These are phyloP conservation scores for Andrena praecox DNA, from an alignment of 2,888 invertebrate genomes.

Conservation along the genomic window DNA sequence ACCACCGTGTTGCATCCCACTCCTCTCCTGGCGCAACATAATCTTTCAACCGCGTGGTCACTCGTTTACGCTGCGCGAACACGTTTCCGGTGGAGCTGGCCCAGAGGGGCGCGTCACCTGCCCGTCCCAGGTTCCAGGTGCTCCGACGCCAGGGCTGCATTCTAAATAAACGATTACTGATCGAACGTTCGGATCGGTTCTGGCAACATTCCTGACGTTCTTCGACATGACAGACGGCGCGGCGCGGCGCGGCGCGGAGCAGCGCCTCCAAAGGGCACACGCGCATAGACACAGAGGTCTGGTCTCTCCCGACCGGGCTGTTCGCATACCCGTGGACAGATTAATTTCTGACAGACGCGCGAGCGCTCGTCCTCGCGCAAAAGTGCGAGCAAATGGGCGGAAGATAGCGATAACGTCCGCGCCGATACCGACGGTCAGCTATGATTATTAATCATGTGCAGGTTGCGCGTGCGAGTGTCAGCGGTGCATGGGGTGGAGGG, in stretches of 20 bases:
- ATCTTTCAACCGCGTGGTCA: constrained; percentile 39
- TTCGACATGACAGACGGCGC: too few relatives aligned
- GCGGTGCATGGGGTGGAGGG: constrained; percentile 70
- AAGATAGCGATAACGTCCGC: constrained; percentile 72
- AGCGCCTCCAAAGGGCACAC: not conserved
- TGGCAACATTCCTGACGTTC: too few relatives aligned
- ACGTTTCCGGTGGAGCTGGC: constrained; percentile 1
- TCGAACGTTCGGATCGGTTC: too few relatives aligned
- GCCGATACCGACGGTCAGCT: constrained; percentile 66
- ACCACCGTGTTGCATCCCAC: constrained; percentile 19
- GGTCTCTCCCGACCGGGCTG: not conserved
- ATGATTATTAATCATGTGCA: constrained; percentile 84
- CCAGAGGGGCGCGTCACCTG: constrained; percentile 18
- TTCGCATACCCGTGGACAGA: constrained; percentile 5
- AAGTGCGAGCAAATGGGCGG: constrained; percentile 64
- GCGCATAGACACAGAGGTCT: not conserved
- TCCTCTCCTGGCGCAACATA: constrained; percentile 17
- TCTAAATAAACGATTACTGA: too few relatives aligned
- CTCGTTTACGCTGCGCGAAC: constrained; percentile 23
- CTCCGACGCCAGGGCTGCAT: not conserved
- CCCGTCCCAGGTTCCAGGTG: constrained; percentile 12
- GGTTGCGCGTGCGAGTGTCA: constrained; percentile 84
- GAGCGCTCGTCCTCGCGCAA: constrained; percentile 36
- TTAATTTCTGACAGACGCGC: constrained; percentile 56
- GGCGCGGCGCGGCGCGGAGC: too few relatives aligned